Conservation (phyloP, 2,797 vertebrate genomes). For the Rhodeus uyekii region DNA sequence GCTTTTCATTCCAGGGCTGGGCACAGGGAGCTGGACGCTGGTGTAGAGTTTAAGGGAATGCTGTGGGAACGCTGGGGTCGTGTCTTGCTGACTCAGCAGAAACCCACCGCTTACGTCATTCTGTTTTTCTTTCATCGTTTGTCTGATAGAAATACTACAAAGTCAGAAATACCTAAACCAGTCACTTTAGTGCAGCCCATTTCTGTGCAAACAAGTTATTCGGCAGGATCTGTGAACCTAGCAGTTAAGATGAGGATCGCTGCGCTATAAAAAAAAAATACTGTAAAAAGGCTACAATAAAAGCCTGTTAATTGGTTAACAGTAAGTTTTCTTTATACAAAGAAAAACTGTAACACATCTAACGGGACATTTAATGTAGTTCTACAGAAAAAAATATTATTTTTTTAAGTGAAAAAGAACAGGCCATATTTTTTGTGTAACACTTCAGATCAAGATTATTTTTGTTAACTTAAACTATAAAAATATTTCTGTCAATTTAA, state of each 20-base stretch:
- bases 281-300: no score
- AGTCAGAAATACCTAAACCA: background rate
- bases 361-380: no score
- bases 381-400: no score
- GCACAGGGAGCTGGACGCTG: conserved; percentile 23
- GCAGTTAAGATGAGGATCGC: background rate
- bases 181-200: background rate
- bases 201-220: background rate
- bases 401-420: no score
- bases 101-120: background rate
- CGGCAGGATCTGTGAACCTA: background rate
- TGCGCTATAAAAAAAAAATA: no score
- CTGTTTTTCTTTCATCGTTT: background rate
- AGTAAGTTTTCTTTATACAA: no score
- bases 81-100: conserved; percentile 47
- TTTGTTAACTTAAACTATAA: no score
- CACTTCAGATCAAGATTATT: no score
- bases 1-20: conserved; percentile 70
- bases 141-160: background rate
- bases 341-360: no score
- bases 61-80: conserved; percentile 66
- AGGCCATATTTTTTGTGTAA: no score
- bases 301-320: no score
- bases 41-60: conserved; percentile 58
- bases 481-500: no score